Evolutionary conservation across 2,113 vertebrate species (phyloP).

Genomic region (Pao palembangensis): DNA sequence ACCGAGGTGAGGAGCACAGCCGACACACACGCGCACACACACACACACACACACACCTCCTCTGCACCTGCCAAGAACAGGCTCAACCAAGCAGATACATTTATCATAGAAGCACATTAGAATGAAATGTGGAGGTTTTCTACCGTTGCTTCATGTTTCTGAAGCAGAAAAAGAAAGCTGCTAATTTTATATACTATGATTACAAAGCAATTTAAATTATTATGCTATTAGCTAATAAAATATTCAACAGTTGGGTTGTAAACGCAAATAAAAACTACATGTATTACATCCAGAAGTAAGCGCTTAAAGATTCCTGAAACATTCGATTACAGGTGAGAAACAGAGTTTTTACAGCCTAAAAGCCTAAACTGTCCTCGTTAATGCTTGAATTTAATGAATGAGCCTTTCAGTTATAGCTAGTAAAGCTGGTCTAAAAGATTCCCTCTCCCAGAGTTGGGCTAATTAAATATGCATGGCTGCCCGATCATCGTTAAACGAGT

Average conservation of each 20-base stretch:
- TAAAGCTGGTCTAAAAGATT: neutral
- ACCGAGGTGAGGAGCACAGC: constrained; percentile 83
- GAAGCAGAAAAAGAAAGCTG: no score
- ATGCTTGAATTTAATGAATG: neutral
- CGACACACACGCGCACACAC: neutral
- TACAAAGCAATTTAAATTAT: no score
- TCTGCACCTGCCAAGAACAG: constrained; percentile 16
- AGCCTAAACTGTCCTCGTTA: neutral
- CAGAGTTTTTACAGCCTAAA: neutral
- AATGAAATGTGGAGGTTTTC: no score
- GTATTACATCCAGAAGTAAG: neutral
- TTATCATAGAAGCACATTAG: constrained; percentile 1
- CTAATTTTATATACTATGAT: no score
- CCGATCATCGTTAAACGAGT: neutral
- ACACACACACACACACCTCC: constrained; percentile 3
- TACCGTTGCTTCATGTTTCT: neutral
- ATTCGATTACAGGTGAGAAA: neutral
- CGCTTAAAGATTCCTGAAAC: neutral
- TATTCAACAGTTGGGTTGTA: no score
- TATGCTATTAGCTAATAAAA: no score
- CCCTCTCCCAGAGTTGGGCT: neutral
- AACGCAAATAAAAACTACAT: no score
- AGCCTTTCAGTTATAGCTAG: neutral
- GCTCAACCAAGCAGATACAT: constrained; percentile 9
- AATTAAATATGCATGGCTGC: neutral